Percentiles rank a stretch among this genome's conserved stretches.
These are phyloP conservation scores for Erethizon dorsatum DNA, from an alignment of 2,797 vertebrate genomes.

Conservation along the genomic window DNA sequence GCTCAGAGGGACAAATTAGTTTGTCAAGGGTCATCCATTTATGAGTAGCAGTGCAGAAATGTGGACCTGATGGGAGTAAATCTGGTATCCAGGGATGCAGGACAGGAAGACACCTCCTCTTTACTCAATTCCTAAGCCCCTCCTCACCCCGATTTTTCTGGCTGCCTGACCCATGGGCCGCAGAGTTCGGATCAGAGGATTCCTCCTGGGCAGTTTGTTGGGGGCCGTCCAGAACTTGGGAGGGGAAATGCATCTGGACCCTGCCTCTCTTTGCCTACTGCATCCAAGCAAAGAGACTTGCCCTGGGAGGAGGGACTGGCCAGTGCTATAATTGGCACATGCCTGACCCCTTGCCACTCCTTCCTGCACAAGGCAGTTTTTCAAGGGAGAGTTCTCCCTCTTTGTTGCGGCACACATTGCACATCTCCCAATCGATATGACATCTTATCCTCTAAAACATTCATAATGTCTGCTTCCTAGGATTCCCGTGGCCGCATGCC, in stretches of 20 bases:
- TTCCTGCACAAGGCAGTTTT: background rate
- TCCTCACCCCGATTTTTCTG: background rate
- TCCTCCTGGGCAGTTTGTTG: background rate
- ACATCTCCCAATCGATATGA: conserved; percentile 75
- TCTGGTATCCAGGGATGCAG: background rate
- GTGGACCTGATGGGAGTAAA: background rate
- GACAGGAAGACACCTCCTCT: background rate
- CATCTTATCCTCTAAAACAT: conserved; percentile 75
- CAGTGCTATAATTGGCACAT: background rate
- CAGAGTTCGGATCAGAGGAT: background rate
- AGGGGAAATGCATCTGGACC: background rate
- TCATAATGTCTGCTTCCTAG: conserved; percentile 76
- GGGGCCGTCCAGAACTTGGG: background rate
- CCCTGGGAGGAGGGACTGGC: background rate
- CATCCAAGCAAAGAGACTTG: background rate
- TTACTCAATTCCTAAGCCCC: background rate
- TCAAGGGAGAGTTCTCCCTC: conserved; percentile 19
- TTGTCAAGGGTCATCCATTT: background rate
- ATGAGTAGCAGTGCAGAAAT: fast-evolving
- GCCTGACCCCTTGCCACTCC: background rate
- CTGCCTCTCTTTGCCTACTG: background rate
- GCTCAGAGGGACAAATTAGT: background rate
- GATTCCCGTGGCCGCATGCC: background rate
- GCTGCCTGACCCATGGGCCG: background rate
- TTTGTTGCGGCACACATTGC: conserved; percentile 77